These are phyloP conservation scores for Albula glossodonta DNA, from an alignment of 2,113 vertebrate genomes.

Conservation along the genomic window DNA sequence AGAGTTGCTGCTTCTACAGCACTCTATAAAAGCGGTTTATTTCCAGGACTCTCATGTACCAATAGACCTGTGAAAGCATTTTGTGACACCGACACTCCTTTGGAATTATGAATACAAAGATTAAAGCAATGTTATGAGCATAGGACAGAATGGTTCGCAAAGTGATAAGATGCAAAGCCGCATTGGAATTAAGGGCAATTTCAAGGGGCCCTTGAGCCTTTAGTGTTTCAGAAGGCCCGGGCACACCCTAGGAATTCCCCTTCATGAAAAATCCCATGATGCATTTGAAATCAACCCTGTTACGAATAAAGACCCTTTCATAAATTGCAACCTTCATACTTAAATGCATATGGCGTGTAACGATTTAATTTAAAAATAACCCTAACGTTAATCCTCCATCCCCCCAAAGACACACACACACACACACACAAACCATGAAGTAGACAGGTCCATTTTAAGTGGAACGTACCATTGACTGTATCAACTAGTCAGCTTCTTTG, in stretches of 20 bases:
- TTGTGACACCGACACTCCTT: not conserved
- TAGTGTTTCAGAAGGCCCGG: not conserved
- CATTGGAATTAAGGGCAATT: not conserved
- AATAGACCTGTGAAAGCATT: conserved; percentile 13
- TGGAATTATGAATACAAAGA: conserved; percentile 17
- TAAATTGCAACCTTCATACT: not conserved
- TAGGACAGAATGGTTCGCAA: not conserved
- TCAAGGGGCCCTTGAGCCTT: not conserved
- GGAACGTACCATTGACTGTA: too few relatives aligned
- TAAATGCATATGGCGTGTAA: not conserved
- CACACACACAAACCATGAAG: not conserved
- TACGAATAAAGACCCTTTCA: not conserved
- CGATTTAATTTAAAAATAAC: not conserved
- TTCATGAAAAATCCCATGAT: not conserved
- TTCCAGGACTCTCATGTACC: conserved; percentile 12
- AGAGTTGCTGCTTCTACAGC: not conserved
- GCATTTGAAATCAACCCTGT: not conserved
- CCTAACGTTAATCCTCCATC: not conserved
- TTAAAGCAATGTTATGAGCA: not conserved
- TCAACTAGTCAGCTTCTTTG: too few relatives aligned
- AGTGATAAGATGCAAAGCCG: not conserved
- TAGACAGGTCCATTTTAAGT: not conserved
- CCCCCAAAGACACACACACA: too few relatives aligned
- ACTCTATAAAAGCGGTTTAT: conserved; percentile 35
- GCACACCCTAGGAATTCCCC: not conserved